Base-by-base conservation (phyloP, 2,888 invertebrate genomes). In the Meganola albula region DNA sequence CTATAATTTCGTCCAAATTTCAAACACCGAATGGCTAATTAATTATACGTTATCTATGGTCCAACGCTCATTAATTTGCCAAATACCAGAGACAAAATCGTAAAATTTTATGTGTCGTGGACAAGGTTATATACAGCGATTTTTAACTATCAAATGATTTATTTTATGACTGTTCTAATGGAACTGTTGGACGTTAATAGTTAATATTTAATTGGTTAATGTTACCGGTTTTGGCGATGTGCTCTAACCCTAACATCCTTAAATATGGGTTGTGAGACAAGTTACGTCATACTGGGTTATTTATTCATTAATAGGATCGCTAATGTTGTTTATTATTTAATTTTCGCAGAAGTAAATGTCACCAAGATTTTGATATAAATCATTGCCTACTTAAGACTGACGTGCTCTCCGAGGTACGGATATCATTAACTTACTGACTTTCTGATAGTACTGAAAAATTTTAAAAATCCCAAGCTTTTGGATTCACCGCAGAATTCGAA, bases 71-170 rank as follows among this genome's bases (percentile, higher is more conserved):
- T 68, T 64, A 63, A 63, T 66, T 73, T 56, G 60, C 63, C 63
- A 64, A 69, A 65, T 58, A 57, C 44, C 58, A 60, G 48, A 58
- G 59, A 63, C 56, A 55, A 59, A 65, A 63, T 71, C 70, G 58
- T 68, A 57, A 71, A 74, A 63, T 59, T 64, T 69, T 53, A 70
- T 67, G 56, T 64, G 43, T 35, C 56, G 51, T 63, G 60, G 58
- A 52, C n/a, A n/a, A n/a, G n/a, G n/a, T n/a, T n/a, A n/a, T n/a
- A n/a, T 58, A 54, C 56, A 56, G 62, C 54, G 61, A 63, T 69
- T 62, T 64, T 63, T 64, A 68, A 71, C 58, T 63, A 63, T 63
- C 58, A 44, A 53, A 58, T 68, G 69, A 71, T 64, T 71, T 69
- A 71, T 68, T 58, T 63, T 65, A 72, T 63, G 48, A 39, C 41